phyloP scores from a whole-genome alignment of 2,888 invertebrate species.

The Phaonia tiefii region DNA sequence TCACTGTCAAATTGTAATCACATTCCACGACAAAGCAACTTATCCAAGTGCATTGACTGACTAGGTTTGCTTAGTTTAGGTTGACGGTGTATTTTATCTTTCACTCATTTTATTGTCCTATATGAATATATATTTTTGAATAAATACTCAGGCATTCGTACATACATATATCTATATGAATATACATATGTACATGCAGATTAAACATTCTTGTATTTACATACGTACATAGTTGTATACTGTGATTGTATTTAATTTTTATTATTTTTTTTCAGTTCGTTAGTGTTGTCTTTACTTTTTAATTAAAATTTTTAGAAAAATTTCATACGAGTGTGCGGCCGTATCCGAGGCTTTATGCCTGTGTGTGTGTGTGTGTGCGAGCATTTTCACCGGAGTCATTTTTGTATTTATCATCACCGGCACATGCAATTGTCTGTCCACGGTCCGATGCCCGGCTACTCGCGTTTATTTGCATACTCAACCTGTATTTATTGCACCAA shows the following conservation, averaged over 20 bases:
- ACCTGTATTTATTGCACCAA: background rate
- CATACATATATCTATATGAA: too few relatives aligned
- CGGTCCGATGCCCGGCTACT: background rate
- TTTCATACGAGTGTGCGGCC: slow-evolving; percentile 8
- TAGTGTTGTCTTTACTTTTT: slow-evolving; percentile 59
- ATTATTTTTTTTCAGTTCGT: slow-evolving; percentile 55
- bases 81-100: too few relatives aligned
- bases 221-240: slow-evolving; percentile 20
- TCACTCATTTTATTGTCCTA: too few relatives aligned
- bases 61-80: too few relatives aligned
- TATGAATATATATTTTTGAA: too few relatives aligned
- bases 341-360: background rate
- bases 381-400: slow-evolving; percentile 25
- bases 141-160: too few relatives aligned
- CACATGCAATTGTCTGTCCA: background rate
- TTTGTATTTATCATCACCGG: slow-evolving; percentile 47
- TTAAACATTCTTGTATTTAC: background rate
- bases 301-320: slow-evolving; percentile 54
- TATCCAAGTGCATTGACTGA: too few relatives aligned
- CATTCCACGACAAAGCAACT: too few relatives aligned
- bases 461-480: slow-evolving; percentile 48
- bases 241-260: slow-evolving; percentile 49
- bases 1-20: too few relatives aligned
- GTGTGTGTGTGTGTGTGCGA: background rate
- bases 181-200: slow-evolving; percentile 19